phyloP scores from a whole-genome alignment of 2,797 vertebrate genomes.

The Dicrostonyx torquatus region DNA sequence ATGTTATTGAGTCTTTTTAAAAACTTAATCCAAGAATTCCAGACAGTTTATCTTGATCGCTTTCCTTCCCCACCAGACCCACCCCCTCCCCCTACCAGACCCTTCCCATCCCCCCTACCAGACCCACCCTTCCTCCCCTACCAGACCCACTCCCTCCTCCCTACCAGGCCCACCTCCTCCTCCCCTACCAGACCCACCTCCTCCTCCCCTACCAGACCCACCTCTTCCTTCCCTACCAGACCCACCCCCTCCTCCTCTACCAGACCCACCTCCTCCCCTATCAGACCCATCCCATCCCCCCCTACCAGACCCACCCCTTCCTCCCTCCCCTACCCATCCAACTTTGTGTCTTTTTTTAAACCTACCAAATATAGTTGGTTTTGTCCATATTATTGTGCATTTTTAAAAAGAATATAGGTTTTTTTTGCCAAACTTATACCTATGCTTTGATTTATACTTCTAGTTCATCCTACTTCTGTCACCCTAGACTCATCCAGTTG shows the following conservation, averaged over 20 bases:
- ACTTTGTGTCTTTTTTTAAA: neutral
- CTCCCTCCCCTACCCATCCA: neutral
- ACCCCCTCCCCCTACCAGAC: too few species aligned
- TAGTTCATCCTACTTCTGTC: neutral
- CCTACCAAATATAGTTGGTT: neutral
- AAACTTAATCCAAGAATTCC: neutral
- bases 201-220: neutral
- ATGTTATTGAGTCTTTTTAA: neutral
- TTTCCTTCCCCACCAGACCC: too few species aligned
- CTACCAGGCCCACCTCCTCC: neutral
- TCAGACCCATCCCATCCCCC: neutral
- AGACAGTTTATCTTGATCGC: neutral
- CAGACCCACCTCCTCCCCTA: neutral
- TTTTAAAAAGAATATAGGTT: neutral
- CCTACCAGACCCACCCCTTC: neutral
- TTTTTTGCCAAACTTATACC: neutral
- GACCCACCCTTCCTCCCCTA: neutral
- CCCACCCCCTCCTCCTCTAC: neutral
- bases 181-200: too few species aligned
- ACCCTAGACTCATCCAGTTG: neutral
- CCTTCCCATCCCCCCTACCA: neutral
- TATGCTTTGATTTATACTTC: neutral
- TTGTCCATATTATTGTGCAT: neutral
- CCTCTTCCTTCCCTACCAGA: neutral
- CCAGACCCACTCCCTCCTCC: neutral